A percentile compares a stretch with the other conserved stretches of the same genome.
Conservation (phyloP, 2,888 invertebrate species). For the Esperia sulphurella region DNA sequence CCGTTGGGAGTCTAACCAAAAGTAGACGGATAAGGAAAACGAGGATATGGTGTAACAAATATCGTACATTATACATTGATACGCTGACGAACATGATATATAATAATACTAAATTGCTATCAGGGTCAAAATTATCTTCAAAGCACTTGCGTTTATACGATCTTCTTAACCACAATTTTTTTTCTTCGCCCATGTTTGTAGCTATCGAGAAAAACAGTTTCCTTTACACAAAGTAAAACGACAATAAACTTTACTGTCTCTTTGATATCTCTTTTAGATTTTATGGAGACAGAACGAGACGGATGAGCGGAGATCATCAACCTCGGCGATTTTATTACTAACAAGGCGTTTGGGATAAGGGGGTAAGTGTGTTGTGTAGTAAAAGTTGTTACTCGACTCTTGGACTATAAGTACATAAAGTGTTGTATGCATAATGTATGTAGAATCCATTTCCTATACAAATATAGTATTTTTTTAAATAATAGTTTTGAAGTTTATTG, state of each 20-base stretch:
- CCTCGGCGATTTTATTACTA: constrained; percentile 26
- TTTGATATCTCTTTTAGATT: constrained; percentile 37
- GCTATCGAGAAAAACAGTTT: constrained; percentile 17
- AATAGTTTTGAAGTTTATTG: too few species aligned
- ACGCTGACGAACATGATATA: too few species aligned
- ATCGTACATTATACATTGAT: too few species aligned
- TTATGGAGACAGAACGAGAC: constrained; percentile 29
- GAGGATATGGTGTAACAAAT: too few species aligned
- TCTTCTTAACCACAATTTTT: background rate
- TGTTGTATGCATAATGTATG: too few species aligned
- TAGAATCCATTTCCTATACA: too few species aligned
- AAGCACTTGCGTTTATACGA: background rate
- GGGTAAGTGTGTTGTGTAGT: background rate
- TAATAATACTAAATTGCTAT: too few species aligned
- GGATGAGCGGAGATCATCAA: constrained; percentile 15
- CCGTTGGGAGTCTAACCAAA: too few species aligned
- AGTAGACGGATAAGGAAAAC: too few species aligned
- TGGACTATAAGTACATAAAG: too few species aligned
- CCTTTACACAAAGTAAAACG: constrained; percentile 19
- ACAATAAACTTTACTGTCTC: constrained; percentile 31
- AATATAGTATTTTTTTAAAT: too few species aligned
- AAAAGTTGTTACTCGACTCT: background rate
- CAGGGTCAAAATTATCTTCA: background rate
- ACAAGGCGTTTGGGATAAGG: constrained; percentile 14
- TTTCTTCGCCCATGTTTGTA: constrained; percentile 5